Percentiles rank a stretch among this genome's conserved stretches.
These are phyloP conservation scores for Callimorpha dominula DNA, from an alignment of 2,888 invertebrate genomes.

Conservation along the genomic window DNA sequence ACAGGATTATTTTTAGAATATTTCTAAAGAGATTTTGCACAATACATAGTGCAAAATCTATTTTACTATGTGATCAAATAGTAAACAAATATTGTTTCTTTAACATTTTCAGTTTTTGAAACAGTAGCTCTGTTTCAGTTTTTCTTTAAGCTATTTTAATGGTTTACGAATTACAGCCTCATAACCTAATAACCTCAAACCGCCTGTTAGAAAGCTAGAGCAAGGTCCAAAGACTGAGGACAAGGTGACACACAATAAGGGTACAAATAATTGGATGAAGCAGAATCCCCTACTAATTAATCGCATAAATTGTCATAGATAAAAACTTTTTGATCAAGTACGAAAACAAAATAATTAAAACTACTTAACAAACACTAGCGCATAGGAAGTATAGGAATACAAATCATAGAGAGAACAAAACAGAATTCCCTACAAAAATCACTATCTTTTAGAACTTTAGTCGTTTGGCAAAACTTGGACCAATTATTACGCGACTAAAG, in stretches of 20 bases:
- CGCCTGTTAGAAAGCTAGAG: too few species aligned
- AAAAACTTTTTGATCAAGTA: constrained; percentile 17
- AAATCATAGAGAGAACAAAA: constrained; percentile 17
- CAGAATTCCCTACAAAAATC: constrained; percentile 23
- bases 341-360: constrained; percentile 39
- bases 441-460: constrained; percentile 31
- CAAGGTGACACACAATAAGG: not conserved
- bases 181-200: too few species aligned
- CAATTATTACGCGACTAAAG: constrained; percentile 21
- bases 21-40: not conserved
- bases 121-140: not conserved
- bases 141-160: not conserved
- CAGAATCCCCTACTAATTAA: not conserved
- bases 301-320: not conserved
- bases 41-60: not conserved
- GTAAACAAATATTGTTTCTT: not conserved
- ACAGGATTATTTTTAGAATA: too few species aligned
- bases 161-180: not conserved
- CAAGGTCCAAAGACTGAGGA: too few species aligned
- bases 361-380: constrained; percentile 27
- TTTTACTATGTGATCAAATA: not conserved
- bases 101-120: not conserved
- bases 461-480: constrained; percentile 25
- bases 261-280: not conserved
- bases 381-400: constrained; percentile 3